phyloP scores from a whole-genome alignment of 2,113 vertebrate species.

The Picathartes gymnocephalus region DNA sequence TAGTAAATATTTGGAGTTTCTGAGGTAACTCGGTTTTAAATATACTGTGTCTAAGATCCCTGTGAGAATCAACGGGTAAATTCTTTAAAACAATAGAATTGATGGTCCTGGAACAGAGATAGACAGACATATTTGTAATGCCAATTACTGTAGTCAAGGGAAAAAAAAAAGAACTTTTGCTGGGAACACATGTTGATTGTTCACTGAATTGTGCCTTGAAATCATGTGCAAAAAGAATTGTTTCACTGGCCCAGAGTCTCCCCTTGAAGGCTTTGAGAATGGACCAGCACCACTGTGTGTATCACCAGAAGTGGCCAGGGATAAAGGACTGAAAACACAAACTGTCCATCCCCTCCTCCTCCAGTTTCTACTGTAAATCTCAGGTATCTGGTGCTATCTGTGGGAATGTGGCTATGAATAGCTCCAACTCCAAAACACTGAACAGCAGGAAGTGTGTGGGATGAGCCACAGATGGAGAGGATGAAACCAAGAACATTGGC shows the following conservation, averaged over 20 bases:
- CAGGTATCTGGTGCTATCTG: neutral
- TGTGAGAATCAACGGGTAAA: neutral
- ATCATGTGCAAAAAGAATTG: neutral
- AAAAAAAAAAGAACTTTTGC: neutral
- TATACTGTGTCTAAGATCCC: neutral
- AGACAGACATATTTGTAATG: neutral
- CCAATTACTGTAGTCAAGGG: neutral
- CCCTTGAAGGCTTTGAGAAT: neutral
- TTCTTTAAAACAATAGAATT: neutral
- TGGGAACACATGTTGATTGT: neutral
- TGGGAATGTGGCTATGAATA: neutral
- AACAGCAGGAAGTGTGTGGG: neutral
- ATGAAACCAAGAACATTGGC: neutral
- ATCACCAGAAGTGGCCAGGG: neutral
- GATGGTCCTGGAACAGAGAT: neutral
- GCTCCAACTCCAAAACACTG: neutral
- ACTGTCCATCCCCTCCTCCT: fast-evolving
- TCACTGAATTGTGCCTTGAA: neutral
- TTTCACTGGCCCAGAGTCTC: neutral
- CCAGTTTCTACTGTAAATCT: neutral
- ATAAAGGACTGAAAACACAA: neutral
- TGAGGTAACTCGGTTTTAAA: neutral
- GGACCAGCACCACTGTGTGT: neutral
- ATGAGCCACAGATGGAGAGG: neutral
- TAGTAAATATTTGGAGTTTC: neutral